Evolutionary conservation across 2,113 vertebrate genomes (phyloP).

Genomic region (Motacilla alba): DNA sequence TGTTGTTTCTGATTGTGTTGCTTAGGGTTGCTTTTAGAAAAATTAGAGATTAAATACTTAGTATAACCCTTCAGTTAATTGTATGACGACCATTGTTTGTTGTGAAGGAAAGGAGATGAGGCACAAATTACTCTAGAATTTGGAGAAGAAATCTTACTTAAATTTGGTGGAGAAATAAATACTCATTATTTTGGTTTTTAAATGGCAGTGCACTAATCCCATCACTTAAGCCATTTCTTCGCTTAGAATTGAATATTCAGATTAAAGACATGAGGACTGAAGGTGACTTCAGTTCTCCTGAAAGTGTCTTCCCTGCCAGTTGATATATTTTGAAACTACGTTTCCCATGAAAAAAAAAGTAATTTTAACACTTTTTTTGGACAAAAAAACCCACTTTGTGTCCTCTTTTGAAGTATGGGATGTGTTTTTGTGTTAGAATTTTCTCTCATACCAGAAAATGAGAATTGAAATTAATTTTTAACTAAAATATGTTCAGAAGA

Average conservation of each 20-base stretch:
- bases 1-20: not conserved
- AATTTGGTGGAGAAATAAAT: not conserved
- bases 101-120: not conserved
- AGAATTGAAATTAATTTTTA: not conserved
- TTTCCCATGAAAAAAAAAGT: not conserved
- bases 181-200: not conserved
- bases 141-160: not conserved
- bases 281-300: not conserved
- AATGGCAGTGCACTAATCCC: not conserved
- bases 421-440: not conserved
- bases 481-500: not conserved
- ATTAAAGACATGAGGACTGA: not conserved
- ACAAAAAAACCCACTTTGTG: not conserved
- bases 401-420: not conserved
- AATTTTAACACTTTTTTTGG: not conserved
- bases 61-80: not conserved
- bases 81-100: not conserved
- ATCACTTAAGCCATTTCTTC: not conserved
- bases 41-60: not conserved
- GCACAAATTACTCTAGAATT: not conserved
- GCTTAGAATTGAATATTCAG: not conserved
- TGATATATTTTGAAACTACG: not conserved
- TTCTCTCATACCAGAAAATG: not conserved
- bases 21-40: not conserved
- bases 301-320: not conserved